Evolutionary conservation across 2,113 vertebrate genomes (phyloP).

Genomic region (Pao palembangensis): DNA sequence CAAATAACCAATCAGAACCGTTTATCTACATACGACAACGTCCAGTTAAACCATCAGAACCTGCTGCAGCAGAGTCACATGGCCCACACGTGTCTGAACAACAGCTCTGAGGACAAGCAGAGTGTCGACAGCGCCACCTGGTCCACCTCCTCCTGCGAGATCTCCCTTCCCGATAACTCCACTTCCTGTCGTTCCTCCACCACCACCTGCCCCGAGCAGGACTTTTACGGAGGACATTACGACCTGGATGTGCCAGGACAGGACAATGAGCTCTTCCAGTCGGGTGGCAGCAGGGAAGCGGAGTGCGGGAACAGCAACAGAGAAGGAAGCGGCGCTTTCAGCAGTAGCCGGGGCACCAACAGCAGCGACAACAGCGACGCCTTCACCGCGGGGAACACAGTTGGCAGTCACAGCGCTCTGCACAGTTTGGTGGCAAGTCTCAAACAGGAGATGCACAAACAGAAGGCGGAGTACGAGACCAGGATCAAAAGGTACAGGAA

Average conservation of each 20-base stretch:
- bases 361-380: conserved; percentile 88
- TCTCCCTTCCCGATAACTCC: conserved; percentile 93
- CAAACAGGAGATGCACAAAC: conserved; percentile 96
- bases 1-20: conserved; percentile 79
- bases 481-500: conserved; percentile 89
- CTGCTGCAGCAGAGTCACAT: conserved; percentile 74
- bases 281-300: conserved; percentile 18
- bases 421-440: conserved; percentile 93
- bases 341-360: conserved; percentile 84
- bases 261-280: conserved; percentile 70
- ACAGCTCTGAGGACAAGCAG: conserved; percentile 91
- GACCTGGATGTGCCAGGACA: conserved; percentile 80
- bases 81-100: conserved; percentile 57
- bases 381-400: conserved; percentile 71
- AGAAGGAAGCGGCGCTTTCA: conserved; percentile 66
- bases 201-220: conserved; percentile 93
- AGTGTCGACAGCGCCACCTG: conserved; percentile 98
- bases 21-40: conserved; percentile 95
- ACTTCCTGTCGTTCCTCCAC: conserved; percentile 94
- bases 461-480: conserved; percentile 92
- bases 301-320: conserved; percentile 77
- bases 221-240: conserved; percentile 83
- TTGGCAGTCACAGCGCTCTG: conserved; percentile 86
- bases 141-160: conserved; percentile 96
- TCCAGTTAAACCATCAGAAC: conserved; percentile 84